A percentile compares a stretch with the other conserved stretches of the same genome.
These are phyloP conservation scores for Lepidurus arcticus DNA, from an alignment of 1,140 invertebrate genomes.

Conservation along the genomic window DNA sequence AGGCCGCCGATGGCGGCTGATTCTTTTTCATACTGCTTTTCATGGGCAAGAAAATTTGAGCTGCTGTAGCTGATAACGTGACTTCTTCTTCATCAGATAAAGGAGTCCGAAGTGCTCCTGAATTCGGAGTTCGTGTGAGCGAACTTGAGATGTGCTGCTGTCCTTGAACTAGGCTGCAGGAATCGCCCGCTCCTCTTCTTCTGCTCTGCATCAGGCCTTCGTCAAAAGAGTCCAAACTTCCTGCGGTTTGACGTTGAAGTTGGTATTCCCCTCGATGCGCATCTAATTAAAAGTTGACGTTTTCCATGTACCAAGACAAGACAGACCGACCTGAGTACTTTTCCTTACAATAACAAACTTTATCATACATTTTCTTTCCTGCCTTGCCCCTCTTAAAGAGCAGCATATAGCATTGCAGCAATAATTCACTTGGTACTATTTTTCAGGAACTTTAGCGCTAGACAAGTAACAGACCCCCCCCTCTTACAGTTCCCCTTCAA, in stretches of 20 bases:
- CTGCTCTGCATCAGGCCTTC: conserved; percentile 8
- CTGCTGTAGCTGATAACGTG: conserved; percentile 17
- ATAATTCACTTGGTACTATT: background rate
- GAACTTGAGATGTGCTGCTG: conserved; percentile 15
- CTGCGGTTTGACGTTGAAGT: conserved; percentile 18
- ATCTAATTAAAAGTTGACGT: conserved; percentile 16
- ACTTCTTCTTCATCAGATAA: conserved; percentile 1
- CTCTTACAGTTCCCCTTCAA: background rate
- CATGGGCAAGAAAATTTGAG: conserved; percentile 21
- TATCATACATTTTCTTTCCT: background rate
- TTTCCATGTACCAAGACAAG: conserved; percentile 16
- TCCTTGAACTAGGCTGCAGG: conserved; percentile 8
- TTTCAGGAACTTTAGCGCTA: no score
- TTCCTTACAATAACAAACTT: background rate
- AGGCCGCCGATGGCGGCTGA: background rate
- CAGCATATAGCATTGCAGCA: background rate
- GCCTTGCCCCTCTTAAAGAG: background rate
- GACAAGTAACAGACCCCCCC: background rate
- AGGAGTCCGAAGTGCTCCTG: background rate
- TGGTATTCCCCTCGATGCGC: conserved; percentile 20
- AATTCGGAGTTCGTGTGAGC: background rate
- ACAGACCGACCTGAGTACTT: conserved; percentile 4
- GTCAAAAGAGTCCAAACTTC: conserved; percentile 18
- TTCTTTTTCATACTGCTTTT: conserved; percentile 7
- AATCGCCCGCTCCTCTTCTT: background rate